Base-by-base conservation (phyloP, 1,140 invertebrate species). In the Ostrea denselamellosa region DNA sequence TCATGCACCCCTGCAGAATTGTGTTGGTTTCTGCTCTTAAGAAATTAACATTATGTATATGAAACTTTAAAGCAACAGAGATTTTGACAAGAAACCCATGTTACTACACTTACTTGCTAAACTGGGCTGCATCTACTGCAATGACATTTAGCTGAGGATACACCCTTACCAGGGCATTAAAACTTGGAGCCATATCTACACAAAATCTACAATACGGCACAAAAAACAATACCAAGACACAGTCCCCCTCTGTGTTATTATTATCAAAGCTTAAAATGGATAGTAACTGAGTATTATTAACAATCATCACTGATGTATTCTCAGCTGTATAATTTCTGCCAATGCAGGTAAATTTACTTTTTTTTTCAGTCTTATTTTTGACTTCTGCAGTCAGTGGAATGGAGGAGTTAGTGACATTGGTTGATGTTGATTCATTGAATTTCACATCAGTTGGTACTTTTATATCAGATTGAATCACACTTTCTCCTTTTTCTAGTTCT, bases 121-220 rank as follows among this genome's bases (percentile, higher is more conserved):
- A 97, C 92, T 97, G 96, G 88, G 97, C 96, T 0, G 98, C 97
- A 96, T 99, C 98, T 22, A 99, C 96, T 14, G 98, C 98, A 52
- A 98, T 97, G 93, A 98, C 96, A 95, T 97, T 97, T 8, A 99
- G 95, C 92, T 97, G 96, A 12, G 98, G 98, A 95, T 98, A 99
- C 7, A 97, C 97, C 92, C 97, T 96, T 88, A 96, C 97, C 92
- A 99, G 93, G 2, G 98, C 97, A 96, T 99, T 99, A 90, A 97
- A 98, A 93, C 98, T 96, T 7, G 97, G 97, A 9, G 98, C 98
- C 51, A 98, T 97, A 91, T 97, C 96, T 87, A 97, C 97, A 94
- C 98, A 98, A 91, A 98, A 98, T 53, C 97, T 96, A 94, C 98
- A 99, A 93, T 97, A 97, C 83, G 96, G 96, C 0, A 98, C 97